phyloP scores from a whole-genome alignment of 2,113 vertebrate genomes.

The Carettochelys insculpta region DNA sequence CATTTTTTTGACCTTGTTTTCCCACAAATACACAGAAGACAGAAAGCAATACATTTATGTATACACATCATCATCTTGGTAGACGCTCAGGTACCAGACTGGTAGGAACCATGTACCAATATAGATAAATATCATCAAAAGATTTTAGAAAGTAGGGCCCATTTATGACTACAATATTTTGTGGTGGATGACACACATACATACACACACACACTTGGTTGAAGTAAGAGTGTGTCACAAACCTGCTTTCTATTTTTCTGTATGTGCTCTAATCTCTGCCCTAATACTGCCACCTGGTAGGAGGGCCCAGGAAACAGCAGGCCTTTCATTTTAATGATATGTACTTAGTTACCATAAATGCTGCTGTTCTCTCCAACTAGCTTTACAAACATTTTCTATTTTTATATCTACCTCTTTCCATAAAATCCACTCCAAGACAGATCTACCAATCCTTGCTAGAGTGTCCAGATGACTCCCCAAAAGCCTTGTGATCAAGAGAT shows the following conservation, averaged over 20 bases:
- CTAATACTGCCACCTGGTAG: neutral
- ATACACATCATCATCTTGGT: slow-evolving; percentile 11
- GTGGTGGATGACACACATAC: neutral
- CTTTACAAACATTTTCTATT: slow-evolving; percentile 50
- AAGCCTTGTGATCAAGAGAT: neutral
- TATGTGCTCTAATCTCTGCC: slow-evolving; percentile 28
- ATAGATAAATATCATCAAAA: neutral
- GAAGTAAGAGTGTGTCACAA: slow-evolving; percentile 41
- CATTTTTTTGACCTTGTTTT: slow-evolving; percentile 17
- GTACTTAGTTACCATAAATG: slow-evolving; percentile 26
- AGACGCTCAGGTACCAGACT: neutral
- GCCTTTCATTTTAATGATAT: slow-evolving; percentile 45
- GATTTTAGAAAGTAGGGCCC: slow-evolving; percentile 24
- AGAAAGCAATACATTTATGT: neutral
- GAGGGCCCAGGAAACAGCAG: slow-evolving; percentile 52
- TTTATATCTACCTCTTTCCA: neutral
- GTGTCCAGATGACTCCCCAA: slow-evolving; percentile 25
- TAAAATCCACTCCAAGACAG: neutral
- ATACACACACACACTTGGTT: neutral
- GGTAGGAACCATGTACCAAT: neutral
- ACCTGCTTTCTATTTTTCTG: slow-evolving; percentile 22
- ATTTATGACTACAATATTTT: neutral
- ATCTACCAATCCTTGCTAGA: neutral
- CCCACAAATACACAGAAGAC: neutral
- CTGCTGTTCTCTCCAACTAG: slow-evolving; percentile 31